These are phyloP conservation scores for Solea solea DNA, from an alignment of 2,113 vertebrate species.

Conservation along the genomic window DNA sequence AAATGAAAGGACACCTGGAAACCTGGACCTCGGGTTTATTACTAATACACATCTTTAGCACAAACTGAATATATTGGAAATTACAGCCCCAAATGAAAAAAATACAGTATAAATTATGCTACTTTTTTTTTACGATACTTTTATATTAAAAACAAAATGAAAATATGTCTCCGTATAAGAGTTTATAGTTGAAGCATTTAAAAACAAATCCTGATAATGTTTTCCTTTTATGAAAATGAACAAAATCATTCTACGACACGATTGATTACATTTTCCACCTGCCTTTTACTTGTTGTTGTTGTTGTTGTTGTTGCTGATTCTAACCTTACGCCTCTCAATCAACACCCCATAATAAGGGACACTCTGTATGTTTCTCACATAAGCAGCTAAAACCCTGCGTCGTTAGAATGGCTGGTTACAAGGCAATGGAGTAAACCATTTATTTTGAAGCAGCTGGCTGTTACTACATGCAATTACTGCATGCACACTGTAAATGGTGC, in stretches of 20 bases:
- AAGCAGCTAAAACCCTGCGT: neutral
- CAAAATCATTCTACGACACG: neutral
- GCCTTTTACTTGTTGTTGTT: neutral
- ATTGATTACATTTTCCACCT: neutral
- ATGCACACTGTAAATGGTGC: neutral
- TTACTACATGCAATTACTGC: neutral
- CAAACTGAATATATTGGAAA: neutral
- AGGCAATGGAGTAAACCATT: neutral
- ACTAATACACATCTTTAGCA: neutral
- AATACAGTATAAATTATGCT: neutral
- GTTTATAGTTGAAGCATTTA: too few species aligned
- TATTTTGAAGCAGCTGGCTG: neutral
- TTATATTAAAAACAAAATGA: too few species aligned
- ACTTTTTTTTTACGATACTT: too few species aligned
- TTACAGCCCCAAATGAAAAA: neutral
- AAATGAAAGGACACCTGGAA: constrained; percentile 18
- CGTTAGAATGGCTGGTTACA: too few species aligned
- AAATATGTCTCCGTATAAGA: too few species aligned
- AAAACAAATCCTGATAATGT: neutral
- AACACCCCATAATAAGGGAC: neutral
- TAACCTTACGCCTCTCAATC: neutral
- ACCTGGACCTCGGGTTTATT: too few species aligned
- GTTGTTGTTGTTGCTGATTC: neutral
- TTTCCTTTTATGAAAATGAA: constrained; percentile 1
- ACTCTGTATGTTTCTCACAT: neutral